Base-by-base conservation (phyloP, 2,797 vertebrate genomes). In the Melanotaenia parkinsoni region DNA sequence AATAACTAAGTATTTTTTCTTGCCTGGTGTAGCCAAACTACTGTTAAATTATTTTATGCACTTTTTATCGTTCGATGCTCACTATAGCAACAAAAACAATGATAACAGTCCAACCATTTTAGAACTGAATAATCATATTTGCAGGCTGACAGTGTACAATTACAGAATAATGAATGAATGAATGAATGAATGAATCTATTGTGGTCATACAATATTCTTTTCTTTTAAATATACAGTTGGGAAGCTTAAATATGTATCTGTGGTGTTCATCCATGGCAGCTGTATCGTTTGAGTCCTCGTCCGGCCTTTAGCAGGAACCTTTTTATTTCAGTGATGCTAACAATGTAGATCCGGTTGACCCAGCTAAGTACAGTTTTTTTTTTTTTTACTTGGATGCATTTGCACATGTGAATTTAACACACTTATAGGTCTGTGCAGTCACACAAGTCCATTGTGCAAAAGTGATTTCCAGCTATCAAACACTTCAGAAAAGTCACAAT, bases 391-490 rank as follows among this genome's bases (percentile, higher is more conserved):
- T 11, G 16, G 51, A 56, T 24, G 10, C 28, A 13, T 70, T 56
- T 26, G 5, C 28, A 51, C 13, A 13, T 57, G n/a, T 57, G 45
- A 37, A 72, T 72, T 35, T n/a, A 47, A 14, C 60, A 35, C 38
- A 47, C 16, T 33, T 63, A 37, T 33, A 63, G 50, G 28, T 63
- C 3, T 13, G 14, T 20, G 26, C 28, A 28, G 22, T 35, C 40
- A 57, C 38, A 30, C 20, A 71, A 18, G 16, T 53, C 32, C 50
- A 16, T 26, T 56, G 8, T 33, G n/a, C 11, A 45, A 30, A 5
- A n/a, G 67, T 35, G 32, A 37, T 50, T 33, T 45, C 40, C 26
- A 63, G 56, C 43, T 58, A 60, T 35, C 56, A 59, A 37, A 78
- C 24, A 59, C 32, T 16, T 37, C 22, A 67, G n/a, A 18, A 51